Evolutionary conservation across 2,113 vertebrate genomes (phyloP).

Genomic region (Dasypus novemcinctus): DNA sequence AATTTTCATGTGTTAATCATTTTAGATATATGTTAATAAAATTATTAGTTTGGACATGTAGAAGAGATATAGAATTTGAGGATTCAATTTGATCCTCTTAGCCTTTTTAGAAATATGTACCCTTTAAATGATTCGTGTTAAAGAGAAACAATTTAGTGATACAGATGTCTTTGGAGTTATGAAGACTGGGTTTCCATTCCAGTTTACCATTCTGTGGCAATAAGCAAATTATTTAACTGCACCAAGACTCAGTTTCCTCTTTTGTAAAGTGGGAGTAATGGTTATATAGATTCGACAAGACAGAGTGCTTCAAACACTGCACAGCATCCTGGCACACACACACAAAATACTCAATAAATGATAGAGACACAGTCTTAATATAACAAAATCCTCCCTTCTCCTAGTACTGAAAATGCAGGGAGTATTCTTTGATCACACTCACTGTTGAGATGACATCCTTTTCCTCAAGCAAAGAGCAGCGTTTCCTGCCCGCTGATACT

Average conservation of each 20-base stretch:
- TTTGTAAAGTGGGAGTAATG: background rate
- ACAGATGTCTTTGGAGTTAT: background rate
- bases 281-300: background rate
- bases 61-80: background rate
- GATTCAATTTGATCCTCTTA: background rate
- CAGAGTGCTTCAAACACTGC: background rate
- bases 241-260: background rate
- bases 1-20: slow-evolving; percentile 58
- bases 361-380: background rate
- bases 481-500: background rate
- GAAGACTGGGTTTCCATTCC: background rate
- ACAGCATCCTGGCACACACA: background rate
- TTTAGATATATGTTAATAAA: slow-evolving; percentile 22
- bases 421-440: background rate
- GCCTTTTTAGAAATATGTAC: background rate
- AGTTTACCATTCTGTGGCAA: background rate
- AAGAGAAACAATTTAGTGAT: background rate
- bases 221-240: background rate
- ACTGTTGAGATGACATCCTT: background rate
- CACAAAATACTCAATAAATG: background rate
- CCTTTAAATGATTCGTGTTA: background rate
- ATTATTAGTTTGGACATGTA: background rate
- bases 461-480: background rate
- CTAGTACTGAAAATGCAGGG: background rate
- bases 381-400: background rate